Percentiles rank a stretch among this genome's conserved stretches.
phyloP scores from a whole-genome alignment of 1,140 invertebrate species.

The Drosophila mojavensis region DNA sequence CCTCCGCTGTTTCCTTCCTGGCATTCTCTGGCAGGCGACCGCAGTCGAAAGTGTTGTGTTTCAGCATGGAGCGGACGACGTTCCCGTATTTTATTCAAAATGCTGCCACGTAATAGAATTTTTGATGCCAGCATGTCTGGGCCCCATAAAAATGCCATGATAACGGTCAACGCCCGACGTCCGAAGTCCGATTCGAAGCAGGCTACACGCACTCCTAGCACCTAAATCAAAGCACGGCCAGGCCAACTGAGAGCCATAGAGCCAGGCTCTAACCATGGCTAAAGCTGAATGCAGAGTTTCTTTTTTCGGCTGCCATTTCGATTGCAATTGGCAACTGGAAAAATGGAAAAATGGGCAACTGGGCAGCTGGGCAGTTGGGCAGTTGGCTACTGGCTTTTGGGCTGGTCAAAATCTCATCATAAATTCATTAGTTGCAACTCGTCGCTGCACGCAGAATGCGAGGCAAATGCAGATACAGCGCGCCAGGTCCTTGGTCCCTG shows the following conservation, averaged over 20 bases:
- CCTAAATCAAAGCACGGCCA: slow-evolving; percentile 18
- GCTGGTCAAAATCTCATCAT: slow-evolving; percentile 75
- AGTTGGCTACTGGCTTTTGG: slow-evolving; percentile 58
- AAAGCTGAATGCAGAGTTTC: neutral
- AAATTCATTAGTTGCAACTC: slow-evolving; percentile 79
- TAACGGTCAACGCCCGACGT: slow-evolving; percentile 79
- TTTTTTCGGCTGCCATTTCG: slow-evolving; percentile 47
- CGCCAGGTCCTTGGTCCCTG: slow-evolving; percentile 10
- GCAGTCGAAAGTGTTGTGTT: slow-evolving; percentile 79
- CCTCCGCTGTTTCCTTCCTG: slow-evolving; percentile 42
- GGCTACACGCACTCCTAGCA: slow-evolving; percentile 24
- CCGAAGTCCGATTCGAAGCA: slow-evolving; percentile 59
- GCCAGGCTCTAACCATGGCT: neutral
- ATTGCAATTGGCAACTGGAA: slow-evolving; percentile 34
- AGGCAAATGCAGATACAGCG: slow-evolving; percentile 1
- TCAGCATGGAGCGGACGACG: slow-evolving; percentile 56
- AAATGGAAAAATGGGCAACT: slow-evolving; percentile 10
- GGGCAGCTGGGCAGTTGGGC: slow-evolving; percentile 30
- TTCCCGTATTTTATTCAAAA: slow-evolving; percentile 81
- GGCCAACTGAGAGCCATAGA: neutral
- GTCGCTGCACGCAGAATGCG: slow-evolving; percentile 68
- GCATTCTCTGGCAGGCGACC: slow-evolving; percentile 37
- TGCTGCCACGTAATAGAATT: slow-evolving; percentile 81
- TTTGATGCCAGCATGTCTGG: slow-evolving; percentile 81
- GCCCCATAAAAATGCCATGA: slow-evolving; percentile 78